phyloP scores from a whole-genome alignment of 2,797 vertebrate genomes.

The Sphaeramia orbicularis region DNA sequence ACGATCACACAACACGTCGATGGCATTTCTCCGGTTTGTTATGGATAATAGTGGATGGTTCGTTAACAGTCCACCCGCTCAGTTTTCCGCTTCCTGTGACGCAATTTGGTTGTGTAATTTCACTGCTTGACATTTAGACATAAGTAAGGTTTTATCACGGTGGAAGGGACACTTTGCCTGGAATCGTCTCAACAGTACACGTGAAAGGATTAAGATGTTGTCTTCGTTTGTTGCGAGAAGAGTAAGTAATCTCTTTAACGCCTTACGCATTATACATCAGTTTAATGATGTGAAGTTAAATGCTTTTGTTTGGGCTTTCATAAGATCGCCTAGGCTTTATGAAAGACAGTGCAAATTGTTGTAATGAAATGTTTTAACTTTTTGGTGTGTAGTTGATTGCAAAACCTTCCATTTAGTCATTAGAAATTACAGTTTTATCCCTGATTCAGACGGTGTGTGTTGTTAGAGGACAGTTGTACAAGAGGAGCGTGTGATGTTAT shows the following conservation, averaged over 20 bases:
- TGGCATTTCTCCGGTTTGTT: accelerated
- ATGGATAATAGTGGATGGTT: not conserved
- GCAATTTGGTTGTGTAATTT: conserved; percentile 47
- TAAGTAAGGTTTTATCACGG: not conserved
- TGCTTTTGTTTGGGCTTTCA: not conserved
- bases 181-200: not conserved
- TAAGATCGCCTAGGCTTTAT: too few relatives aligned
- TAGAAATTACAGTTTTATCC: not conserved
- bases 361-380: not conserved
- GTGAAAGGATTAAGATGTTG: conserved; percentile 57
- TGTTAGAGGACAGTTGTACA: conserved; percentile 5
- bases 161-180: not conserved
- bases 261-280: not conserved
- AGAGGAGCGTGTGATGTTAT: not conserved
- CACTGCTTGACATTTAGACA: conserved; percentile 28
- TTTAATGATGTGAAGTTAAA: not conserved
- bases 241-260: conserved; percentile 64
- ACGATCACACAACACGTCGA: accelerated
- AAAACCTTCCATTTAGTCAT: too few relatives aligned
- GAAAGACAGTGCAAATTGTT: too few relatives aligned
- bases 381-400: not conserved
- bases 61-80: not conserved
- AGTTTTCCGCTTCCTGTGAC: conserved; percentile 30
- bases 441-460: not conserved
- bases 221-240: conserved; percentile 55